Conservation (phyloP, 2,113 vertebrate genomes). For the Cyrtonyx montezumae region DNA sequence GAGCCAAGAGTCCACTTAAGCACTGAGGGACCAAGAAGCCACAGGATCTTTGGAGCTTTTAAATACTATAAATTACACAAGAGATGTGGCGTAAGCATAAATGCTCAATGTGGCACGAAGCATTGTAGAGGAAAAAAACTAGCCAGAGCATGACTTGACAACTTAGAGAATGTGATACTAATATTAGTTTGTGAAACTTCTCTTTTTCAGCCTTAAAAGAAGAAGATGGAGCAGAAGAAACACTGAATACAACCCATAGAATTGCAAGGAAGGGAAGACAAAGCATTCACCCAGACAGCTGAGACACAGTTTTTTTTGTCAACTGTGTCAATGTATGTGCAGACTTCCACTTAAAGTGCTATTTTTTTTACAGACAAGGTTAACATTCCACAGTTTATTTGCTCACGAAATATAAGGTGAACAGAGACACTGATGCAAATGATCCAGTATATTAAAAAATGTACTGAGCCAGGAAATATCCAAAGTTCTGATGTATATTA, state of each 20-base stretch:
- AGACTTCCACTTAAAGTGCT: constrained; percentile 63
- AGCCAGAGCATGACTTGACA: constrained; percentile 24
- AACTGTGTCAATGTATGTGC: not conserved
- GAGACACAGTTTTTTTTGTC: constrained; percentile 27
- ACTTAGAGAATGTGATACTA: not conserved
- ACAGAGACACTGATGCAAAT: constrained; percentile 65
- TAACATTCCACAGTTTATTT: constrained; percentile 65
- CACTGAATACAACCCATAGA: not conserved
- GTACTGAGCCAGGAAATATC: constrained; percentile 64
- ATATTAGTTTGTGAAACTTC: not conserved
- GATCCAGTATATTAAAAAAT: constrained; percentile 70
- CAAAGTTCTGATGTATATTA: constrained; percentile 61
- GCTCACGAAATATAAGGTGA: constrained; percentile 69
- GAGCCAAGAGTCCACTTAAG: constrained; percentile 47
- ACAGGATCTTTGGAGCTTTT: constrained; percentile 24
- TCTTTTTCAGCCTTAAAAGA: not conserved
- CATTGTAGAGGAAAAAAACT: not conserved
- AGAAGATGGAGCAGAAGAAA: not conserved
- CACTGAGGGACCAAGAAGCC: not conserved
- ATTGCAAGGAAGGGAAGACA: constrained; percentile 3
- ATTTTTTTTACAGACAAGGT: constrained; percentile 47
- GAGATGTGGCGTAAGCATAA: not conserved
- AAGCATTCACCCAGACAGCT: constrained; percentile 12
- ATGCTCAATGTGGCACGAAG: not conserved
- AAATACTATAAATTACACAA: constrained; percentile 31